Percentiles rank a stretch among this genome's conserved stretches.
Conservation (phyloP, 2,888 invertebrate species). For the Cenopis cana region DNA sequence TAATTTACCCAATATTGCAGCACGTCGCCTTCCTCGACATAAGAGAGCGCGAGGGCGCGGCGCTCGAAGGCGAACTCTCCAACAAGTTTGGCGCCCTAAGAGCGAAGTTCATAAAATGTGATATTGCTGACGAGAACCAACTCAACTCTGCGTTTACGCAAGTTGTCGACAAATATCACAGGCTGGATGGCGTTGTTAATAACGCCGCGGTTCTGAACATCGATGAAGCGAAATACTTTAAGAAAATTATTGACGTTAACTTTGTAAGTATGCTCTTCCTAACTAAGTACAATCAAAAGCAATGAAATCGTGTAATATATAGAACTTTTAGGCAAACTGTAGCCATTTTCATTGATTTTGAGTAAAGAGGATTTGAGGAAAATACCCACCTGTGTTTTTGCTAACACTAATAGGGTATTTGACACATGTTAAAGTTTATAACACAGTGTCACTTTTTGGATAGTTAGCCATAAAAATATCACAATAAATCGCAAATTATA, state of each 20-base stretch:
- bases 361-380: no score
- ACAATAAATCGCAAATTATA: no score
- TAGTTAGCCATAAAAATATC: no score
- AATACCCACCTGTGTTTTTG: no score
- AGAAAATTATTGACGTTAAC: constrained; percentile 72
- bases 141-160: constrained; percentile 66
- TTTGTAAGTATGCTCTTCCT: constrained; percentile 63
- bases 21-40: constrained; percentile 76
- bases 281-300: no score
- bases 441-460: no score
- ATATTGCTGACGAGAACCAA: constrained; percentile 68
- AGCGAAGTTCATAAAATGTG: constrained; percentile 79
- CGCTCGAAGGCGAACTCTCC: constrained; percentile 66
- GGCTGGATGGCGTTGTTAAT: constrained; percentile 74
- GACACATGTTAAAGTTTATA: no score
- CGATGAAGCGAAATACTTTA: constrained; percentile 55
- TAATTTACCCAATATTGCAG: constrained; percentile 58
- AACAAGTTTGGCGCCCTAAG: constrained; percentile 72
- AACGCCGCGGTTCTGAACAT: constrained; percentile 68
- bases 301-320: background rate
- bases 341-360: no score
- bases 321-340: no score
- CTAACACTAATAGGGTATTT: no score
- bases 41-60: constrained; percentile 66
- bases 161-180: constrained; percentile 71